Evolutionary conservation across 2,113 vertebrate species (phyloP).

Genomic region (Pao palembangensis): DNA sequence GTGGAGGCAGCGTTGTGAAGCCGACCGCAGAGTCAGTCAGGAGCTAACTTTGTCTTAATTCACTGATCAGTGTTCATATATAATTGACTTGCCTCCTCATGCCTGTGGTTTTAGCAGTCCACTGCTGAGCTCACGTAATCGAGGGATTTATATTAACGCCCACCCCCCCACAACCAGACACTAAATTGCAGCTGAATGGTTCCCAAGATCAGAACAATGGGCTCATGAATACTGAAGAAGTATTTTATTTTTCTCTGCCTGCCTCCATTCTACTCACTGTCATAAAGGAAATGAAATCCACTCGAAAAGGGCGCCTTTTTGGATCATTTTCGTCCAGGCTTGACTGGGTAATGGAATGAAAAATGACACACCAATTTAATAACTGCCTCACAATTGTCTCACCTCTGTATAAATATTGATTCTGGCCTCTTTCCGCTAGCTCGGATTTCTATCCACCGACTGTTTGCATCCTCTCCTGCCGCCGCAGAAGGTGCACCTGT

Average conservation of each 20-base stretch:
- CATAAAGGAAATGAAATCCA: constrained; percentile 65
- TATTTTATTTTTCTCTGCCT: constrained; percentile 51
- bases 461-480: constrained; percentile 2
- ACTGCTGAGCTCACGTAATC: constrained; percentile 2
- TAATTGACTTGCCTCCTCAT: constrained; percentile 47
- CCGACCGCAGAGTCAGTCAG: constrained; percentile 43
- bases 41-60: constrained; percentile 41
- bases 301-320: constrained; percentile 57
- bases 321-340: constrained; percentile 65
- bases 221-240: constrained; percentile 66
- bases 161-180: constrained; percentile 1
- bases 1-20: constrained; percentile 35
- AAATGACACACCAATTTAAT: constrained; percentile 75
- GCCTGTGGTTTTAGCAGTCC: constrained; percentile 20
- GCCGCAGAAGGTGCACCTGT: not conserved
- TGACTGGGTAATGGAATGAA: constrained; percentile 66
- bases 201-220: constrained; percentile 58
- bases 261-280: constrained; percentile 58
- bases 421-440: constrained; percentile 35
- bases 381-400: constrained; percentile 67
- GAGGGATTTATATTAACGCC: not conserved
- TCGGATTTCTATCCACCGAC: constrained; percentile 15
- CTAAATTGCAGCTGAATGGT: constrained; percentile 37
- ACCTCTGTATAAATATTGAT: constrained; percentile 73
- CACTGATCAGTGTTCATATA: constrained; percentile 55